Base-by-base conservation (phyloP, 1,140 invertebrate species). In the Pseudomyrmex gracilis region DNA sequence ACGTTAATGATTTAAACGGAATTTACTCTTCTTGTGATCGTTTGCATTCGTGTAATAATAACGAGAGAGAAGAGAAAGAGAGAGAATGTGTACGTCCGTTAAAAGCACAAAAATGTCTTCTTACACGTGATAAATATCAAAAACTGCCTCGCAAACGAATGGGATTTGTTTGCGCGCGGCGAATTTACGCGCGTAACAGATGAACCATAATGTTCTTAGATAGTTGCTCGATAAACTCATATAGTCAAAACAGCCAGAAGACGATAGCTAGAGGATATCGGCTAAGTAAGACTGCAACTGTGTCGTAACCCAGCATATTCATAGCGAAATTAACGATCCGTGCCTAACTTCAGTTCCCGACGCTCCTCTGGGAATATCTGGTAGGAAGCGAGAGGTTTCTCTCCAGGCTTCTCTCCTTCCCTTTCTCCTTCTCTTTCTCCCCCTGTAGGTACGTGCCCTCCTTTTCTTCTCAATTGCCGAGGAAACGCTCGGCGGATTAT, bases 241-340 rank as follows among this genome's bases (percentile, higher is more conserved):
- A 34, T 55, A 73, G 70, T 73, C 78, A 49, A 82, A 73, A 82
- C 34, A 82, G 57, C 57, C 47, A 73, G 78, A 55, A 55, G 71
- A 70, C 53, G 64, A 73, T 82, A 73, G 68, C 67, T 73, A 12
- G 68, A 49, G 78, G 68, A 73, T 82, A 82, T 61, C 70, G 20
- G 78, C 15, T 24, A 70, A 63, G 68, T 63, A 74, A 63, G 78
- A 64, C 49, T 82, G 83, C 83, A 76, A 82, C 85, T 70, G 66
- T 80, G 66, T 22, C 45, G 66, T 80, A 80, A 70, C 78, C 61
- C 87, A 87, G 88, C 91, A 91, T 93, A 93, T 93, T 92, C 91
- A 90, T 92, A 93, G 60, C 77, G 84, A 84, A 90, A 92, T 93
- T 92, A 92, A 93, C 91, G 92, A 93, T 90, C 91, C 91, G 80